Percentiles rank a stretch among this genome's conserved stretches.
Evolutionary conservation across 1,140 invertebrate species (phyloP).

Genomic region (Chymomyza costata): DNA sequence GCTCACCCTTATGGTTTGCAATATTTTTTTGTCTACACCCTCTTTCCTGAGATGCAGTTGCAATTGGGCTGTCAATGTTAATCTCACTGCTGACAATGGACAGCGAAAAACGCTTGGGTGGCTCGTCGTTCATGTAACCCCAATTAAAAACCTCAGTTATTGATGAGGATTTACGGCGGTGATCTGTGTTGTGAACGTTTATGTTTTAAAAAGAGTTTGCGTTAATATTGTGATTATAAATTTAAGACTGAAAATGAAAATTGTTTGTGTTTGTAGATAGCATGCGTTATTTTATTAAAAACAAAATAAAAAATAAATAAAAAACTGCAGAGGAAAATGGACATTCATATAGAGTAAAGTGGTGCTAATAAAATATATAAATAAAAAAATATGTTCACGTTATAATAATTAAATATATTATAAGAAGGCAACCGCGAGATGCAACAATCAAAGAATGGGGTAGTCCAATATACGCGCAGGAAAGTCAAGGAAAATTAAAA

Average conservation of each 20-base stretch:
- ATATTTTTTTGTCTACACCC: constrained; percentile 49
- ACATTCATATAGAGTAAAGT: constrained; percentile 28
- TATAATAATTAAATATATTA: no score
- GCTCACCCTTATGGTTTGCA: constrained; percentile 73
- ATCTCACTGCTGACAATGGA: constrained; percentile 72
- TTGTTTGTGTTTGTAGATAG: background rate
- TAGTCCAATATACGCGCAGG: no score
- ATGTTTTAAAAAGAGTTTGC: constrained; percentile 7
- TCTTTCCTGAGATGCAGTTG: no score
- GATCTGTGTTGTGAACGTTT: constrained; percentile 54
- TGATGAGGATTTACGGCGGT: constrained; percentile 80
- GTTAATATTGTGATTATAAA: constrained; percentile 1
- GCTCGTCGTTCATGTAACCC: constrained; percentile 78
- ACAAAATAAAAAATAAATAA: constrained; percentile 2
- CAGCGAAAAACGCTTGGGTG: constrained; percentile 71
- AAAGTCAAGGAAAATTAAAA: no score
- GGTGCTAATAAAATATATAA: no score
- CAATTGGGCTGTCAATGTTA: constrained; percentile 75
- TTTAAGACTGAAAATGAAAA: background rate
- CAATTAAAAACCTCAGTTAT: constrained; percentile 87
- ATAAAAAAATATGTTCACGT: no score
- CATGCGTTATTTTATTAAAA: no score
- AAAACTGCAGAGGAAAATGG: constrained; percentile 45
- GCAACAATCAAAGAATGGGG: no score
- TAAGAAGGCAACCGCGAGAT: no score